Percentiles rank a stretch among this genome's conserved stretches.
Conservation (phyloP, 2,797 vertebrate genomes). For the Pseudomugil gertrudae region DNA sequence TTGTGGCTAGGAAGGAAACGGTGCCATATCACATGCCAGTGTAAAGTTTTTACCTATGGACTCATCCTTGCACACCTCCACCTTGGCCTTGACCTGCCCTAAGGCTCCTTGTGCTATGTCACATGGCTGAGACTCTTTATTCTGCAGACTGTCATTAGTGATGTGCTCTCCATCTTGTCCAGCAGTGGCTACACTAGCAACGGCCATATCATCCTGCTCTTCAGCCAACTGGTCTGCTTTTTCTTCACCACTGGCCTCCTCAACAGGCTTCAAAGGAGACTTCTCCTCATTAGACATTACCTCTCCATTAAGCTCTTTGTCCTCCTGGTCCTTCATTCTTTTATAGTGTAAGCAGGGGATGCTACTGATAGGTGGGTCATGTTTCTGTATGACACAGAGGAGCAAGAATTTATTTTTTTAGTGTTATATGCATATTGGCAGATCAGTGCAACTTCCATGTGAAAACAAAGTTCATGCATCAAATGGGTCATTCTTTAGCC, state of each 20-base stretch:
- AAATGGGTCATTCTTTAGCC: not conserved
- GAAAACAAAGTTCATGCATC: not conserved
- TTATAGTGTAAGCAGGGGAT: constrained; percentile 99
- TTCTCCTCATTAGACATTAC: constrained; percentile 78
- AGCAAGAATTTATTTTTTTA: too few relatives aligned
- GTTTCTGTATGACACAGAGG: constrained; percentile 86
- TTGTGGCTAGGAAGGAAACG: not conserved
- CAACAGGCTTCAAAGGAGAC: constrained; percentile 78
- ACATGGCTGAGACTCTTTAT: constrained; percentile 75
- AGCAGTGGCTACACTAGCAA: constrained; percentile 20
- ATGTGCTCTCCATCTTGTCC: constrained; percentile 44
- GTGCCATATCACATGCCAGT: not conserved
- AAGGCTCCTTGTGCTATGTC: constrained; percentile 90
- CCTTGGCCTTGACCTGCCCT: constrained; percentile 97
- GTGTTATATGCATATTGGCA: too few relatives aligned
- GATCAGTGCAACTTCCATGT: not conserved
- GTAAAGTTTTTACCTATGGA: constrained; percentile 87
- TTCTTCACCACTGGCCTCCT: constrained; percentile 67
- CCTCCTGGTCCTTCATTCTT: constrained; percentile 97
- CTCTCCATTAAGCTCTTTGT: constrained; percentile 89
- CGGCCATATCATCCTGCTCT: constrained; percentile 62
- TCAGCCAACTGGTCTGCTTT: constrained; percentile 72
- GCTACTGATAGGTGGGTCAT: constrained; percentile 96
- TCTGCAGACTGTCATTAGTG: constrained; percentile 60
- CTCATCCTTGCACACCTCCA: constrained; percentile 99